These are phyloP conservation scores for Pseudolycoriella hygida DNA, from an alignment of 2,888 invertebrate genomes.

Conservation along the genomic window DNA sequence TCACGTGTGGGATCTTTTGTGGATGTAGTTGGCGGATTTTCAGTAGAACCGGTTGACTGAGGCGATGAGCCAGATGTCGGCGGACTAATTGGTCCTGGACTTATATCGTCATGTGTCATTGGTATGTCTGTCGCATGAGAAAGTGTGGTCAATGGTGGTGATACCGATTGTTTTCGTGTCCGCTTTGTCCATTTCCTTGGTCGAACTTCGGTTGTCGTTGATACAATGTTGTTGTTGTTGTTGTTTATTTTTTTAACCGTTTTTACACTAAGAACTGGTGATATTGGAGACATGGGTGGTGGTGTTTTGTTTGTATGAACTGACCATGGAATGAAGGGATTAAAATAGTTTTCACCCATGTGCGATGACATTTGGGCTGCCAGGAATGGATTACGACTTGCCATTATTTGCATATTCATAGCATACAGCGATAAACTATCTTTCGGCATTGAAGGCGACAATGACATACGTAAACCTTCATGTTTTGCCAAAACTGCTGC, in stretches of 20 bases:
- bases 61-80: constrained; percentile 39
- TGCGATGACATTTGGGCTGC: constrained; percentile 22
- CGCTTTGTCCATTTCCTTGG: neutral
- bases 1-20: constrained; percentile 42
- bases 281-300: constrained; percentile 25
- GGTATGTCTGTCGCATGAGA: neutral
- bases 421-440: constrained; percentile 2
- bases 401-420: constrained; percentile 24
- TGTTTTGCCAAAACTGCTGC: constrained; percentile 27
- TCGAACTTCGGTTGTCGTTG: neutral
- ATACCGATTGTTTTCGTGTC: neutral
- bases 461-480: constrained; percentile 23
- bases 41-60: constrained; percentile 17
- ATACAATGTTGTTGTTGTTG: constrained; percentile 4
- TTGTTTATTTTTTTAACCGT: constrained; percentile 12
- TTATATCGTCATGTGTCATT: neutral
- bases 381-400: constrained; percentile 27
- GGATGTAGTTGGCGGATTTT: constrained; percentile 12
- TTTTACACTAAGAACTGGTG: constrained; percentile 15
- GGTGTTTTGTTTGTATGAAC: constrained; percentile 17
- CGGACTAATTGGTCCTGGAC: constrained; percentile 31
- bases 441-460: constrained; percentile 17
- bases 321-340: constrained; percentile 23
- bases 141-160: neutral
- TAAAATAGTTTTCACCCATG: constrained; percentile 21